phyloP scores from a whole-genome alignment of 2,113 vertebrate species.

The Cyphomyrus discorhynchus region DNA sequence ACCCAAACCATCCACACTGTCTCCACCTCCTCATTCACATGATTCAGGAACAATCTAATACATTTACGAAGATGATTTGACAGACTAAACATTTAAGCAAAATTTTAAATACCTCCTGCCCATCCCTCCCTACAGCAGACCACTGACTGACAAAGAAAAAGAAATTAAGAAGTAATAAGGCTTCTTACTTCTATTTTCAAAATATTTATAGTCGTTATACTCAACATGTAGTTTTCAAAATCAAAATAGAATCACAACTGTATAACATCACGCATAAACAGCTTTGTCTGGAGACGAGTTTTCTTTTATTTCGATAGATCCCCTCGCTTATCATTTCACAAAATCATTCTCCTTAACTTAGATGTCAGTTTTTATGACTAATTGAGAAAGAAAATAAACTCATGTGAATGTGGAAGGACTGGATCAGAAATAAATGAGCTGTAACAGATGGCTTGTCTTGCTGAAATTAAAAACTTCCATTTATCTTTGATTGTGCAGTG shows the following conservation, averaged over 20 bases:
- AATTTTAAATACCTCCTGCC: slow-evolving; percentile 50
- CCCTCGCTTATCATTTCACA: slow-evolving; percentile 11
- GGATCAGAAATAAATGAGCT: slow-evolving; percentile 44
- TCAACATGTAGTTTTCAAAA: slow-evolving; percentile 13
- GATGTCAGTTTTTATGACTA: slow-evolving; percentile 48
- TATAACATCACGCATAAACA: background rate
- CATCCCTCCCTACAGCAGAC: slow-evolving; percentile 39
- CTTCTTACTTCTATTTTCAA: background rate
- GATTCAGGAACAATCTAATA: slow-evolving; percentile 43
- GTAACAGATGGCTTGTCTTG: slow-evolving; percentile 62
- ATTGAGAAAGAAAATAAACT: slow-evolving; percentile 42
- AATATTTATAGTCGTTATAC: slow-evolving; percentile 28
- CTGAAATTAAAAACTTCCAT: slow-evolving; percentile 58
- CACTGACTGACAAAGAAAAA: slow-evolving; percentile 37
- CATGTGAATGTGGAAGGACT: slow-evolving; percentile 44
- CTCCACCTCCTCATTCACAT: slow-evolving; percentile 15
- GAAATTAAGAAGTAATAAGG: slow-evolving; percentile 11
- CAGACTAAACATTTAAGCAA: slow-evolving; percentile 59
- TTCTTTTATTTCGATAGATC: slow-evolving; percentile 41
- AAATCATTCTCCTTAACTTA: slow-evolving; percentile 33
- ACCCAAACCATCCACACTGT: slow-evolving; percentile 1
- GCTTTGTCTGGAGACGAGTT: background rate
- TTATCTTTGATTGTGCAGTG: slow-evolving; percentile 58
- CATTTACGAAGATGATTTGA: slow-evolving; percentile 52
- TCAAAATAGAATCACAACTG: background rate